Evolutionary conservation across 2,888 invertebrate genomes (phyloP).

Genomic region (Yponomeuta sedellus): DNA sequence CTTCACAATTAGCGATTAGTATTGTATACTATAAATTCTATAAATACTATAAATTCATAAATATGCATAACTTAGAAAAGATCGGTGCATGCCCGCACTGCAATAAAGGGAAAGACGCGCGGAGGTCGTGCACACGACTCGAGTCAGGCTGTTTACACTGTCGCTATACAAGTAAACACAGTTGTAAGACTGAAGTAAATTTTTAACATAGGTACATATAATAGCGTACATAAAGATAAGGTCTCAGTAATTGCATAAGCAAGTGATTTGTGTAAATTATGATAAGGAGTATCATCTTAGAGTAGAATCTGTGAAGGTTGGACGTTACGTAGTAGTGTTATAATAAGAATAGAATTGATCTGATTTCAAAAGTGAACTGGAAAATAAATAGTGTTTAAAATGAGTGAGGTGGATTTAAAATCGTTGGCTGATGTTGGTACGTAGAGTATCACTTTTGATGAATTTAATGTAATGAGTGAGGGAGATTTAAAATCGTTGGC

Average conservation of each 20-base stretch:
- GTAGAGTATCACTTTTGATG: constrained; percentile 19
- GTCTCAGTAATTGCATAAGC: neutral
- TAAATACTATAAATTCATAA: too few relatives aligned
- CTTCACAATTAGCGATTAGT: too few relatives aligned
- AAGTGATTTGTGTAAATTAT: neutral
- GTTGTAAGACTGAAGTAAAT: neutral
- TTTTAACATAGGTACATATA: neutral
- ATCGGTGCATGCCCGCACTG: too few relatives aligned
- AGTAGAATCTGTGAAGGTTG: neutral
- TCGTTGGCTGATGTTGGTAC: constrained; percentile 30
- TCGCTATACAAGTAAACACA: too few relatives aligned
- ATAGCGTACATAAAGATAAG: neutral
- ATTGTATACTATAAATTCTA: too few relatives aligned
- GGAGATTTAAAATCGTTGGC: too few relatives aligned
- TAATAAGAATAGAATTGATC: neutral
- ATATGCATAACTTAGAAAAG: too few relatives aligned
- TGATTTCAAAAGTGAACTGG: neutral
- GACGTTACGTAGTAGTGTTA: neutral
- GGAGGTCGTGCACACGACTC: too few relatives aligned
- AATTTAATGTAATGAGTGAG: too few relatives aligned
- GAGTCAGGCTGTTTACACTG: too few relatives aligned
- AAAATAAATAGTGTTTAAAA: constrained; percentile 18
- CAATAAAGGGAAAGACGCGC: too few relatives aligned
- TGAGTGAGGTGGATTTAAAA: constrained; percentile 38
- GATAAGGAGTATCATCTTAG: neutral